Conservation (phyloP, 2,888 invertebrate species). For the Aleiodes leptofemur region DNA sequence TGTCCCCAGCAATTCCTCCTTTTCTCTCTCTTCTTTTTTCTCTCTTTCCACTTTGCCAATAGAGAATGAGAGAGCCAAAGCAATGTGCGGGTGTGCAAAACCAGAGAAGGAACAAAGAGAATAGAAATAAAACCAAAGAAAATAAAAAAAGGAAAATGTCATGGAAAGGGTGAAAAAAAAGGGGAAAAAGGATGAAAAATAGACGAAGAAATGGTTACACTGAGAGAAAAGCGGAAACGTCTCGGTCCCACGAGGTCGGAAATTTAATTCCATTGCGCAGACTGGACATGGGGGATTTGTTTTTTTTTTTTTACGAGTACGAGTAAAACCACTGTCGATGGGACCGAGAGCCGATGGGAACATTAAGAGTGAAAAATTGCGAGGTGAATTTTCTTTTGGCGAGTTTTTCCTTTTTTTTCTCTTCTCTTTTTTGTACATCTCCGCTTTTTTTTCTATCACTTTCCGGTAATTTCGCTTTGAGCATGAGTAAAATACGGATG, state of each 20-base stretch:
- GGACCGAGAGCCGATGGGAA: conserved; percentile 17
- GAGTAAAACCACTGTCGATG: conserved; percentile 32
- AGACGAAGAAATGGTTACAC: conserved; percentile 26
- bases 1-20: no score
- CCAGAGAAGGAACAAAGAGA: conserved; percentile 19
- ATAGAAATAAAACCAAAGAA: conserved; percentile 13
- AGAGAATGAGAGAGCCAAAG: conserved; percentile 30
- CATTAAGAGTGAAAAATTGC: conserved; percentile 37
- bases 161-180: conserved; percentile 23
- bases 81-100: conserved; percentile 43
- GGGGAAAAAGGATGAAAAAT: conserved; percentile 4
- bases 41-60: no score
- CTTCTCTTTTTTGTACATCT: no score
- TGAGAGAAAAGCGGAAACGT: conserved; percentile 27
- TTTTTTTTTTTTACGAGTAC: conserved; percentile 33
- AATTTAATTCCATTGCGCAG: conserved; percentile 40
- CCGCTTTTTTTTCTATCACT: background rate
- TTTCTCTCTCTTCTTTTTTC: no score
- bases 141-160: no score
- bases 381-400: conserved; percentile 24
- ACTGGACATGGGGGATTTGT: conserved; percentile 29
- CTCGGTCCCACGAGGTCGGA: conserved; percentile 27
- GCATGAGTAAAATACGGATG: no score
- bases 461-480: no score
- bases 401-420: conserved; percentile 10